Conservation (phyloP, 2,888 invertebrate genomes). For the Melieria crassipennis region DNA sequence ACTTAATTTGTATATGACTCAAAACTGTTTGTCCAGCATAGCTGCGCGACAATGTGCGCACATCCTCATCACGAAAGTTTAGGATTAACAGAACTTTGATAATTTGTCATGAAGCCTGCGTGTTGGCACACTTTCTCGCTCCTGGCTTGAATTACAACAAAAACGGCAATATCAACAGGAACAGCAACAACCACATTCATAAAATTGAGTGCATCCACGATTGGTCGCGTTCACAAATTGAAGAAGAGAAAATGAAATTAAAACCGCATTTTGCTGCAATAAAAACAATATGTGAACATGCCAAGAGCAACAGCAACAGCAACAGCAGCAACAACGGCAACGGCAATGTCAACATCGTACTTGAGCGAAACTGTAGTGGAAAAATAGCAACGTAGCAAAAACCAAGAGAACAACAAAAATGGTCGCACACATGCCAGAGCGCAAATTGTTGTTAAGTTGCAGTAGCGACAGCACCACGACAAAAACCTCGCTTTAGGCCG, state of each 20-base stretch:
- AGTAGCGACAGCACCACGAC: slow-evolving; percentile 27
- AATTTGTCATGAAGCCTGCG: slow-evolving; percentile 63
- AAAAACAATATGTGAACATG: slow-evolving; percentile 11
- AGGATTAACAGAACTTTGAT: slow-evolving; percentile 56
- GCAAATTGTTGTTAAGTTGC: slow-evolving; percentile 48
- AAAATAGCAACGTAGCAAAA: slow-evolving; percentile 20
- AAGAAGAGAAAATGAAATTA: no score
- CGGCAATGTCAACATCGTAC: slow-evolving; percentile 8
- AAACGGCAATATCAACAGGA: slow-evolving; percentile 13
- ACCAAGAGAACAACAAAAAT: slow-evolving; percentile 49
- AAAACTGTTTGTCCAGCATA: no score
- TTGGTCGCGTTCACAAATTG: no score
- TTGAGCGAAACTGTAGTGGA: background rate
- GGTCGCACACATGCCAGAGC: slow-evolving; percentile 54
- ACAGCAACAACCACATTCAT: slow-evolving; percentile 6
- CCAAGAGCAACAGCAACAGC: background rate
- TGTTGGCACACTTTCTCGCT: slow-evolving; percentile 63
- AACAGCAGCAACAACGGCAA: no score
- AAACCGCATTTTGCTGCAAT: background rate
- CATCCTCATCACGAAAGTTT: no score
- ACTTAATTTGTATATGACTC: no score
- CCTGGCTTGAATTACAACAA: slow-evolving; percentile 45
- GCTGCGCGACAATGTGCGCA: no score
- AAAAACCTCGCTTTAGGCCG: slow-evolving; percentile 56
- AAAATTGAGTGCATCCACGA: slow-evolving; percentile 2